Evolutionary conservation across 2,888 invertebrate species (phyloP).

Genomic region (Hylaea fasciaria): DNA sequence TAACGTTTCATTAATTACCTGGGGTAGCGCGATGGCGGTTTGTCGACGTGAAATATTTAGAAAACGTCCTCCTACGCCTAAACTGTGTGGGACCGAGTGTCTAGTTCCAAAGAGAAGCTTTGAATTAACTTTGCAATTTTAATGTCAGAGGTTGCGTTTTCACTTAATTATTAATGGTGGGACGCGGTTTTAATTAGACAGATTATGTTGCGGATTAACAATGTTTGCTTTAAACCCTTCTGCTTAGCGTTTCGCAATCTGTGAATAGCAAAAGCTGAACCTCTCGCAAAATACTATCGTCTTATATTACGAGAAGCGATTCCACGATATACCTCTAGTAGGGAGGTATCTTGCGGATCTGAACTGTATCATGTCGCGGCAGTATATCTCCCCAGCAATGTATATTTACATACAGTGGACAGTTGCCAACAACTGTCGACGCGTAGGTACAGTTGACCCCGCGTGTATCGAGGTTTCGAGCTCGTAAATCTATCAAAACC

Average conservation of each 20-base stretch:
- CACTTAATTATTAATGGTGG: conserved; percentile 29
- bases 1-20: conserved; percentile 66
- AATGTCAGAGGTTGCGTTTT: conserved; percentile 45
- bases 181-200: conserved; percentile 25
- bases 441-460: conserved; percentile 44
- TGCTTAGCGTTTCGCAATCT: conserved; percentile 16
- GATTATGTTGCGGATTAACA: conserved; percentile 20
- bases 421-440: conserved; percentile 53
- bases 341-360: conserved; percentile 39
- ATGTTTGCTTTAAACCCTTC: conserved; percentile 18
- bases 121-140: conserved; percentile 58
- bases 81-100: conserved; percentile 58
- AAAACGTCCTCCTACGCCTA: conserved; percentile 64
- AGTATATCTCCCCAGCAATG: conserved; percentile 53
- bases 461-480: conserved; percentile 54
- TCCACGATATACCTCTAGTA: conserved; percentile 19
- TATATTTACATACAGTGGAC: conserved; percentile 54
- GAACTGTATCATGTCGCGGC: conserved; percentile 52
- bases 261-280: conserved; percentile 6
- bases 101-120: conserved; percentile 45
- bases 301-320: conserved; percentile 28
- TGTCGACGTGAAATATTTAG: conserved; percentile 63
- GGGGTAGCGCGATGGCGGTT: conserved; percentile 47
- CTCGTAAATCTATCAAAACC: conserved; percentile 62
- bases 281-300: conserved; percentile 22